Base-by-base conservation (phyloP, 64 coral and sea anemone species). In the Pachyseris speciosa region DNA sequence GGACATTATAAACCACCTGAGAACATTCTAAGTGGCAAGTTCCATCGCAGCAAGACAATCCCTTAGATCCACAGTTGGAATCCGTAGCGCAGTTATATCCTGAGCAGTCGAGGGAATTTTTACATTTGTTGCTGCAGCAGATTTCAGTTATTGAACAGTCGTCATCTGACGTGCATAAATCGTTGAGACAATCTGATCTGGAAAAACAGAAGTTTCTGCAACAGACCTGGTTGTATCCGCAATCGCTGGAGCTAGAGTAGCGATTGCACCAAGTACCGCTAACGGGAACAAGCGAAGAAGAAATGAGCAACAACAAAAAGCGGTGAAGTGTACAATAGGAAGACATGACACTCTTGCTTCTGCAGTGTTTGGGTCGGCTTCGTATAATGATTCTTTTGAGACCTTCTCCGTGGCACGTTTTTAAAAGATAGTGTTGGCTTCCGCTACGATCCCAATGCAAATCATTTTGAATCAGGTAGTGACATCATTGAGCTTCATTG, bases 81-180 rank as follows among this genome's bases (percentile, higher is more conserved):
- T 44, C 20, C 17, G 22, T 20, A 9, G 40, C 42, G 22, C 70
- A 74, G 9, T 0, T 2, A 74, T 24, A 26, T 44, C 70, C 70
- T 19, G 27, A 1, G 8, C 53, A 42, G 11, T 57, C 26, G 17
- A 37, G 36, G 12, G 50, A 7, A 27, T 47, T 11, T n/a, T 43
- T 37, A 22, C 85, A 87, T 63, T 31, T 33, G 5, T 25, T 28
- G 20, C 26, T 74, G 40, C 85, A 87, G 20, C 85, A 87, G 16
- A 26, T 43, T 10, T 27, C 1, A 51, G 12, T n/a, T 6, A 9
- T 20, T 5, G 52, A 31, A 43, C 84, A 86, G 26, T 71, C 84
- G 12, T 22, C 22, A 1, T 55, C 51, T 2, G 0, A 26, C 3
- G 58, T 26, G 58, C 58, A 61, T 0, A 9, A 55, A 11, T 2